Percentiles rank a stretch among this genome's conserved stretches.
phyloP scores from a whole-genome alignment of 2,113 vertebrate genomes.

The Myotis brandtii region DNA sequence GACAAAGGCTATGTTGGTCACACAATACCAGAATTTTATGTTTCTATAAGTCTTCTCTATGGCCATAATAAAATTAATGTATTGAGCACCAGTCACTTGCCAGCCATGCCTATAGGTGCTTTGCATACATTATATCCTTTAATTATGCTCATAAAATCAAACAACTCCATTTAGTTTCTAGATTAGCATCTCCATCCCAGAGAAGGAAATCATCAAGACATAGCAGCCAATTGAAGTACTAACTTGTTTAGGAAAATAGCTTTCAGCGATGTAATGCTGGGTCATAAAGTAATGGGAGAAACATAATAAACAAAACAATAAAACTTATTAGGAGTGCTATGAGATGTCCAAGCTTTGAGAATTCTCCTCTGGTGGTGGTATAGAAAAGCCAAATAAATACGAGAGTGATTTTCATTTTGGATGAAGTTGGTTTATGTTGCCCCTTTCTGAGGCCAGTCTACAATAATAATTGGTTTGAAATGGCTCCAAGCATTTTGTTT shows the following conservation, averaged over 20 bases:
- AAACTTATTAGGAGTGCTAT: neutral
- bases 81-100: neutral
- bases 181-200: neutral
- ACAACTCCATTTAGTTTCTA: constrained; percentile 31
- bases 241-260: constrained; percentile 43
- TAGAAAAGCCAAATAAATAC: neutral
- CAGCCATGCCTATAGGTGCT: neutral
- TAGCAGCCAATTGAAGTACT: neutral
- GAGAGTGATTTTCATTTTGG: neutral
- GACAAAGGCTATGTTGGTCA: neutral
- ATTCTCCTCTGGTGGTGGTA: neutral
- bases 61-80: neutral
- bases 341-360: neutral
- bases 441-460: neutral
- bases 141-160: constrained; percentile 57
- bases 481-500: neutral
- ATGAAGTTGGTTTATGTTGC: neutral
- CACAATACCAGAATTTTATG: neutral
- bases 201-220: constrained; percentile 7
- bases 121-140: constrained; percentile 4
- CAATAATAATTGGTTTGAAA: neutral
- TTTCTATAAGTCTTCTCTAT: neutral
- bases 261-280: neutral
- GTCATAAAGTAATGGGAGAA: constrained; percentile 19
- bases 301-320: neutral